Percentiles rank a stretch among this genome's conserved stretches.
These are phyloP conservation scores for Operophtera brumata DNA, from an alignment of 2,888 invertebrate genomes.

Conservation along the genomic window DNA sequence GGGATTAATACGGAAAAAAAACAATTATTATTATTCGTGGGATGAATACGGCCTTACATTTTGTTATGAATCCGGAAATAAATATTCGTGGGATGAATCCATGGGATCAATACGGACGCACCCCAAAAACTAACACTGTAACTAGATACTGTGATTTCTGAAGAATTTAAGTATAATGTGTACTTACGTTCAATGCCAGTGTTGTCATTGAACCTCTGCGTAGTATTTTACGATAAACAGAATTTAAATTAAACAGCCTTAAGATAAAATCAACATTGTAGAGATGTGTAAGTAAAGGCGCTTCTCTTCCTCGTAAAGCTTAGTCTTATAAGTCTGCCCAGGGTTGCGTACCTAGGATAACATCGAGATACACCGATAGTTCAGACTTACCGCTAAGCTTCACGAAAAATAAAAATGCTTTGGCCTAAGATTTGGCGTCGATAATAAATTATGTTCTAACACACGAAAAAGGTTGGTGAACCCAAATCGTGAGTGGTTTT, in stretches of 20 bases:
- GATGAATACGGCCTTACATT: no score
- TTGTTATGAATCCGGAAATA: no score
- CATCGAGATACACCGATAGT: slow-evolving; percentile 30
- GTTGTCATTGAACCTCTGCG: not conserved
- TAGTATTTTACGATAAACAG: slow-evolving; percentile 7
- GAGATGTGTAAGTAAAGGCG: slow-evolving; percentile 21
- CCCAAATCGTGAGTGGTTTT: slow-evolving; percentile 16
- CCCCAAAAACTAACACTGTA: no score
- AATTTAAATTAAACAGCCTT: slow-evolving; percentile 17
- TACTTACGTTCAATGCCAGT: not conserved
- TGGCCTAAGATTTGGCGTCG: slow-evolving; percentile 16
- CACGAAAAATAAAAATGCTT: slow-evolving; percentile 16
- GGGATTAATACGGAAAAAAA: no score
- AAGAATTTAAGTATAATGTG: no score
- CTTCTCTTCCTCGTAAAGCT: slow-evolving; percentile 23
- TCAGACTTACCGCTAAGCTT: slow-evolving; percentile 13
- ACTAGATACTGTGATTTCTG: no score
- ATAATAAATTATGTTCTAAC: slow-evolving; percentile 6
- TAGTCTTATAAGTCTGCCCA: slow-evolving; percentile 4
- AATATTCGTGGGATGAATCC: no score
- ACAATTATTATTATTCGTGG: no score
- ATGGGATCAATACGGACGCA: no score
- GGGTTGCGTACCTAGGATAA: slow-evolving; percentile 24
- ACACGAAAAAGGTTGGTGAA: slow-evolving; percentile 20
- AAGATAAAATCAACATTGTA: slow-evolving; percentile 18